Conservation (phyloP, 2,113 vertebrate genomes). For the Marmota monax region DNA sequence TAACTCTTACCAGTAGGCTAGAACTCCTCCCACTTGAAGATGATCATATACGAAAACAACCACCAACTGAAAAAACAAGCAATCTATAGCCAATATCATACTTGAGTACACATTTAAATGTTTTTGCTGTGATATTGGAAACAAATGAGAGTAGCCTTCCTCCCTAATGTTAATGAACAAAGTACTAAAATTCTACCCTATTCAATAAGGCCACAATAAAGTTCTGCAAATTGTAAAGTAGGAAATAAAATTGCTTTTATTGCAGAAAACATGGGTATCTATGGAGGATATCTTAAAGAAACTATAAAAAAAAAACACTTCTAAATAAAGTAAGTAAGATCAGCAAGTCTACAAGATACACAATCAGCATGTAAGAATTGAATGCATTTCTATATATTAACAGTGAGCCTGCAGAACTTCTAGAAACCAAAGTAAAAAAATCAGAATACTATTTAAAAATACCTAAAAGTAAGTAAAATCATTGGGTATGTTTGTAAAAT, state of each 20-base stretch:
- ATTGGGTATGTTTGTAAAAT: not conserved
- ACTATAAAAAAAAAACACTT: not conserved
- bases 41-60: not conserved
- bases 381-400: not conserved
- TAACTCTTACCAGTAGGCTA: not conserved
- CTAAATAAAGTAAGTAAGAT: not conserved
- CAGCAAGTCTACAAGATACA: not conserved
- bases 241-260: not conserved
- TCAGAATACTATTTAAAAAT: not conserved
- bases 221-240: not conserved
- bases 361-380: not conserved
- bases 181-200: not conserved
- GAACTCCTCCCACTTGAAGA: not conserved
- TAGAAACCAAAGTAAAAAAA: no score
- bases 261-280: not conserved
- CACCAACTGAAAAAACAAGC: not conserved
- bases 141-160: not conserved
- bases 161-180: not conserved
- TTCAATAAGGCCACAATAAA: not conserved
- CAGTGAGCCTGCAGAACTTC: no score
- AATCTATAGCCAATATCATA: not conserved
- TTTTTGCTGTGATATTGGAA: not conserved
- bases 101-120: not conserved
- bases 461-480: not conserved
- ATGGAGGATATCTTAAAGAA: not conserved